Evolutionary conservation across 2,888 invertebrate species (phyloP).

Genomic region (Pollenia amentaria): DNA sequence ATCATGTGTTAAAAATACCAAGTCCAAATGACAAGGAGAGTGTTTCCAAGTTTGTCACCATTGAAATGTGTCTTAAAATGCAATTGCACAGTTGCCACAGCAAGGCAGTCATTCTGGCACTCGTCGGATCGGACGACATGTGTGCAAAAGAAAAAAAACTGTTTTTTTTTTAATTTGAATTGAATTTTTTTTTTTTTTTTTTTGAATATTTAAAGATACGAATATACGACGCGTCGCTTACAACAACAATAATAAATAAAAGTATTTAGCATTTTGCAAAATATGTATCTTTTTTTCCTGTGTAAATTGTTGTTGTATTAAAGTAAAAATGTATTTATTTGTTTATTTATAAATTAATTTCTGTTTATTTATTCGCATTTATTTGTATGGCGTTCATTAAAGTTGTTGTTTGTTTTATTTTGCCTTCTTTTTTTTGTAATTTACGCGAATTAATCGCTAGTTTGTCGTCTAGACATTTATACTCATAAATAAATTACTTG

Average conservation of each 20-base stretch:
- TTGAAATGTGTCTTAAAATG: not conserved
- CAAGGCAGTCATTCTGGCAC: slow-evolving; percentile 19
- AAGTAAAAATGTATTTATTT: slow-evolving; percentile 29
- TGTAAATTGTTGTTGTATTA: slow-evolving; percentile 20
- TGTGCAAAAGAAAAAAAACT: not conserved
- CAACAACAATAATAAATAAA: slow-evolving; percentile 35
- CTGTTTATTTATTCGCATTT: slow-evolving; percentile 24
- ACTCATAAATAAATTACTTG: slow-evolving; percentile 54
- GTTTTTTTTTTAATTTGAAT: slow-evolving; percentile 14
- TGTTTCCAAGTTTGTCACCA: slow-evolving; percentile 29
- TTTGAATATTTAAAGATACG: slow-evolving; percentile 54
- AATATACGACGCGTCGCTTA: slow-evolving; percentile 26
- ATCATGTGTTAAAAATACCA: not conserved
- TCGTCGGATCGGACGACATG: slow-evolving; percentile 28
- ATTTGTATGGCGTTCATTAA: slow-evolving; percentile 7
- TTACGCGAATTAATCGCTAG: slow-evolving; percentile 63
- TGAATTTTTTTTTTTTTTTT: not conserved
- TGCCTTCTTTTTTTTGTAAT: slow-evolving; percentile 10
- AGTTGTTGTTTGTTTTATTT: not conserved
- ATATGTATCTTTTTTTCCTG: not conserved
- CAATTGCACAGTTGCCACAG: not conserved
- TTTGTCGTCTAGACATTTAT: slow-evolving; percentile 68
- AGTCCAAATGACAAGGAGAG: not conserved
- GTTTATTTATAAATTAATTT: slow-evolving; percentile 57
- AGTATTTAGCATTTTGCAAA: slow-evolving; percentile 46